Base-by-base conservation (phyloP, 2,888 invertebrate species). In the Mythimna vitellina region DNA sequence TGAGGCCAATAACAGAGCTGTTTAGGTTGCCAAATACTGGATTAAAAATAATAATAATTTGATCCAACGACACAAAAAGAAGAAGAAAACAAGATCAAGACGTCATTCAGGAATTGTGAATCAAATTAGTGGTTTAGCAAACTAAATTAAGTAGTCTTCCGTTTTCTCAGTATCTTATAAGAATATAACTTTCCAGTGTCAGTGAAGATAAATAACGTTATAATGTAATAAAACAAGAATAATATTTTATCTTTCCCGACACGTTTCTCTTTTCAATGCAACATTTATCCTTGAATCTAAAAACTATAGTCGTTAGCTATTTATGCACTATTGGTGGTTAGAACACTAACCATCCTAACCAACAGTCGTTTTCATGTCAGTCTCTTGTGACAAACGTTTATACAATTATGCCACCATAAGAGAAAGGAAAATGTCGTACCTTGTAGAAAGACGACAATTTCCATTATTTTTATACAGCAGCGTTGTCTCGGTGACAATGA, bases 391-490 rank as follows among this genome's bases (percentile, higher is more conserved):
- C 51, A 20, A 38, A 62, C 10, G 2, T 64, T 53, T 60, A 38
- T 51, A 57, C 35, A 49, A 9, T 72, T 42, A 77, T 53, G 62
- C 56, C 25, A 63, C 54, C 10, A 25, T 32, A 65, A 3, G 51
- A n/a, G 54, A 46, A 35, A 65, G 25, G 46, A 77, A 76, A 20
- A 22, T 46, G 32, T 46, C 54, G 17, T 65, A 68, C 42, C 32
- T 73, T 60, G 60, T 73, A 61, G 68, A 72, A 29, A 71, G 29
- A 73, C 53, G 58, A 35, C 66, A 63, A 66, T 82, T 73, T 78
- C 61, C 35, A 80, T 78, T 82, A 82, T 73, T 80, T 64, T 64
- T 73, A 73, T 70, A 68, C 64, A 57, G 64, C 53, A 17, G 66
- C 42, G 57, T 32, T 62, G 79, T 78, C 61, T 77, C 53, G 22